Base-by-base conservation (phyloP, 1,140 invertebrate species). In the Drosophila truncata region DNA sequence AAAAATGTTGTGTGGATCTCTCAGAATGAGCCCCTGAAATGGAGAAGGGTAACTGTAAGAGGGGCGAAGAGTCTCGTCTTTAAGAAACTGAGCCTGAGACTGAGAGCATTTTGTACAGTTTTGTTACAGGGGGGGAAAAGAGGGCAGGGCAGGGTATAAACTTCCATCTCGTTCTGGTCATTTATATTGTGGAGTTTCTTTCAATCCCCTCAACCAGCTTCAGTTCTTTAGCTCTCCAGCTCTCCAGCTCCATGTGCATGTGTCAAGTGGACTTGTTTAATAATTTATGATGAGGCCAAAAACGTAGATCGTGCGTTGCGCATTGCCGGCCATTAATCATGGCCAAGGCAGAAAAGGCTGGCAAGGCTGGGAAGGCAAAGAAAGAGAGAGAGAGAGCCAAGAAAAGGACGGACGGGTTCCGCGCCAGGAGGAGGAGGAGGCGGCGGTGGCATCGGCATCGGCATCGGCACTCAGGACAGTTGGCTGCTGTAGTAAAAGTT, bases 251-350 rank as follows among this genome's bases (percentile, higher is more conserved):
- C 54, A 82, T 83, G 80, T 83, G 77, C 80, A 88, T 87, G 83
- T 87, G 84, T 88, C 84, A 87, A 87, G 84, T 88, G 84, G 84
- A 87, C 84, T 87, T 87, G 85, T 87, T 87, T 87, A 87, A 87
- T 87, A 87, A 87, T 87, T 87, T 87, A 87, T 87, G 84, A 87
- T 88, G 85, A 87, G 84, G 84, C 84, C 84, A 87, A 88, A 87
- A 87, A 84, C 84, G 84, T 87, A 87, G 84, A 88, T 87, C 84
- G 84, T 87, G 84, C 85, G 84, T 88, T 87, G 84, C 84, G 84
- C 84, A 87, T 88, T 87, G 84, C 84, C 78, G 86, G 84, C 84
- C 80, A 87, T 87, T 88, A 87, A 87, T 87, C 84, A 87, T 88
- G 84, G 78, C 80, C 76, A 71, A 78, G 63, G 63, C 47, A 73